phyloP scores from a whole-genome alignment of 2,888 invertebrate species.

The Alitta virens region DNA sequence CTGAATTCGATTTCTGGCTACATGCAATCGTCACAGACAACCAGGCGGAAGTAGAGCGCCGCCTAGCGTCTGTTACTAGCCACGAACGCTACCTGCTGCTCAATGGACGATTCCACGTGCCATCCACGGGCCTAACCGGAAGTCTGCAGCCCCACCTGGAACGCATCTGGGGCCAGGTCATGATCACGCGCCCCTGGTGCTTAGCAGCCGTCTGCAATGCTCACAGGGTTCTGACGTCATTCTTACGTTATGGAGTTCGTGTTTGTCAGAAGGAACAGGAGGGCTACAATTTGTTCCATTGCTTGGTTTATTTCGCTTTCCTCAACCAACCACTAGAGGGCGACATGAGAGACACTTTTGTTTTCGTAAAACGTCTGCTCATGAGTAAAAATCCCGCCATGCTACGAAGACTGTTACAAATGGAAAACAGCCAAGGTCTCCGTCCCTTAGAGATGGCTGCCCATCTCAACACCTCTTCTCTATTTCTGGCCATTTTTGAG shows the following conservation, averaged over 20 bases:
- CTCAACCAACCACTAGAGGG: neutral
- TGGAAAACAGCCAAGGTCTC: constrained; percentile 4
- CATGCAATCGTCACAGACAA: neutral
- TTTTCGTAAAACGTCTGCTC: neutral
- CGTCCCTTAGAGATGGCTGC: constrained; percentile 19
- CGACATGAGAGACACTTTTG: neutral
- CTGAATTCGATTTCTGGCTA: constrained; percentile 1
- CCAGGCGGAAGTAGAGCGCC: neutral
- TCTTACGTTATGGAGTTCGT: constrained; percentile 8
- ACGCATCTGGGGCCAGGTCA: neutral
- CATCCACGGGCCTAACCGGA: neutral
- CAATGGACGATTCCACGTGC: neutral
- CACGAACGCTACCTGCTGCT: neutral
- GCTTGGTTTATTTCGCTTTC: constrained; percentile 2
- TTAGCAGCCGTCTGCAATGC: constrained; percentile 10
- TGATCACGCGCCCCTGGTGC: neutral
- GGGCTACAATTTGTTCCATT: constrained; percentile 16
- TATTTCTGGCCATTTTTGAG: constrained; percentile 15
- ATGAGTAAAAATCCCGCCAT: neutral
- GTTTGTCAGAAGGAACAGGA: constrained; percentile 1
- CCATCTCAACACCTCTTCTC: neutral
- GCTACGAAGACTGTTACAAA: constrained; percentile 2
- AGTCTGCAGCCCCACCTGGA: neutral
- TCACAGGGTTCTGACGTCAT: neutral
- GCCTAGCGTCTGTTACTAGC: neutral